Percentiles rank a stretch among this genome's conserved stretches.
Evolutionary conservation across 2,888 invertebrate genomes (phyloP).

Genomic region (Coenonympha arcania): DNA sequence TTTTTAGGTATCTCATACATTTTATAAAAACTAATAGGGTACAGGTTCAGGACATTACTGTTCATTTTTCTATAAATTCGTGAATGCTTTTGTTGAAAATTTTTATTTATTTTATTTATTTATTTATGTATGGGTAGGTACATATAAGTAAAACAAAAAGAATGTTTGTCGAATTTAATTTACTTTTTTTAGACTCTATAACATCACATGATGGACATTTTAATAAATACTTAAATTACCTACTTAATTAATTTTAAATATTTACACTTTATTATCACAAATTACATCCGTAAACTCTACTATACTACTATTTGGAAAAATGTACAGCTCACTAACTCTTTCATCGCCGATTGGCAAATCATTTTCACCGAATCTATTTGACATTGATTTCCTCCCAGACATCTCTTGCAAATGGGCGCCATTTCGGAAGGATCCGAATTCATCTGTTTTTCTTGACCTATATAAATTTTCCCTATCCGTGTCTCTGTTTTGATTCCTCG

Average conservation of each 20-base stretch:
- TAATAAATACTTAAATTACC: slow-evolving; percentile 19
- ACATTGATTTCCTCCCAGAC: slow-evolving; percentile 34
- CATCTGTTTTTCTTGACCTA: slow-evolving; percentile 40
- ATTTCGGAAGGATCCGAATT: slow-evolving; percentile 38
- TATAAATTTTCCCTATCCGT: slow-evolving; percentile 45
- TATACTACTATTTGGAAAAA: slow-evolving; percentile 65
- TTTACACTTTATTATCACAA: slow-evolving; percentile 65
- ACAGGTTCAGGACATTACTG: too few relatives aligned
- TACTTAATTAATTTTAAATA: slow-evolving; percentile 19
- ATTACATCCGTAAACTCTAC: slow-evolving; percentile 65
- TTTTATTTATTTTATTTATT: too few relatives aligned
- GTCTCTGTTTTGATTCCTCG: slow-evolving; percentile 40
- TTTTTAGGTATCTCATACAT: too few relatives aligned
- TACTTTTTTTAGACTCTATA: background rate
- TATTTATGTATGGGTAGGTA: too few relatives aligned
- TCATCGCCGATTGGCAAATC: slow-evolving; percentile 55
- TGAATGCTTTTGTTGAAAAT: too few relatives aligned
- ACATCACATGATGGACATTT: slow-evolving; percentile 15
- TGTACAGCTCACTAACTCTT: slow-evolving; percentile 62
- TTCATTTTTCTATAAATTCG: too few relatives aligned
- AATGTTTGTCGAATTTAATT: background rate
- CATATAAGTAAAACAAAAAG: background rate
- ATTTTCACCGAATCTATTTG: slow-evolving; percentile 35
- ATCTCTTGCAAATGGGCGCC: slow-evolving; percentile 26
- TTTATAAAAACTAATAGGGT: too few relatives aligned